Conservation (phyloP, 2,797 vertebrate genomes). For the Liasis olivaceus region DNA sequence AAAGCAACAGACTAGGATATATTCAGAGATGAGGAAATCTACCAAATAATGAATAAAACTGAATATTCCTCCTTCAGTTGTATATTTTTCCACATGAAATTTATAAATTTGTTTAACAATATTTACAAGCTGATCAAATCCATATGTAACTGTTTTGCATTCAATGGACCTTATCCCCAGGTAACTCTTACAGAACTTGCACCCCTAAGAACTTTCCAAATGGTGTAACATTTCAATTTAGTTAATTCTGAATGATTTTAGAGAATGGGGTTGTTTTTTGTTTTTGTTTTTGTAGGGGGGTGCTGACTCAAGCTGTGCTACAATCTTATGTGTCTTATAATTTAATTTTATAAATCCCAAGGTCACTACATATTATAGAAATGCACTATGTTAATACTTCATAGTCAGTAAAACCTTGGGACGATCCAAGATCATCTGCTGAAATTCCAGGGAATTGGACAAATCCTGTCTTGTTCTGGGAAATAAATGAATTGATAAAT, state of each 20-base stretch:
- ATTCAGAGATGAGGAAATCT: not conserved
- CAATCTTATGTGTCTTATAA: not conserved
- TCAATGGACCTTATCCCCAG: not conserved
- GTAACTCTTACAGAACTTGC: not conserved
- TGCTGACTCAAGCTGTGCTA: not conserved
- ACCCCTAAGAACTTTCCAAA: not conserved
- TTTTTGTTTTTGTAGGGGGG: not conserved
- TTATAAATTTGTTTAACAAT: not conserved
- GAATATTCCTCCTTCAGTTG: not conserved
- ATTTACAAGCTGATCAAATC: not conserved
- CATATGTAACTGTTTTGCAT: not conserved
- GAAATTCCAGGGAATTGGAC: not conserved
- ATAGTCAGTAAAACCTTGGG: not conserved
- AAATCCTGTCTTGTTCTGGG: not conserved
- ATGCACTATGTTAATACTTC: not conserved
- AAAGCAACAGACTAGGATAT: not conserved
- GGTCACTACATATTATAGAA: not conserved
- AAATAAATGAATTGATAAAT: not conserved
- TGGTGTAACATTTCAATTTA: not conserved
- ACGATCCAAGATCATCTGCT: not conserved
- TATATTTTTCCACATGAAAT: not conserved
- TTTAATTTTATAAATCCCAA: constrained; percentile 12
- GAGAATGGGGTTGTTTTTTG: not conserved
- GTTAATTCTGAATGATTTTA: not conserved
- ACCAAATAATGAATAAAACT: not conserved